These are phyloP conservation scores for Rhopalosiphum padi DNA, from an alignment of 1,140 invertebrate genomes.

Conservation along the genomic window DNA sequence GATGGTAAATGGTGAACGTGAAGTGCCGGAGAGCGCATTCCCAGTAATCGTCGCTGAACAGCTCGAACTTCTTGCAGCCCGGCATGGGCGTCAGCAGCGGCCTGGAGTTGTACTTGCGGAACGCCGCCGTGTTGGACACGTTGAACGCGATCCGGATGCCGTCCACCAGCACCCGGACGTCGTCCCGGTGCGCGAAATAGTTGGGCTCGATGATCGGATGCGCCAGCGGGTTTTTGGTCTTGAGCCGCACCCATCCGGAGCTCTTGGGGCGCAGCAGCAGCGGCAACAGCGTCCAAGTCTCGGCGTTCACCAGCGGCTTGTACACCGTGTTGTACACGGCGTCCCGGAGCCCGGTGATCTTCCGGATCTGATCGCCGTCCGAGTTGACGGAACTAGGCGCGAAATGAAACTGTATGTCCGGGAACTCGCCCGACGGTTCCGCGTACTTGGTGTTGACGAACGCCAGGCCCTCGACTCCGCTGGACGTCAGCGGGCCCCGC, in stretches of 20 bases:
- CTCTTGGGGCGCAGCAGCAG: conserved; percentile 82
- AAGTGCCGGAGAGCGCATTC: conserved; percentile 82
- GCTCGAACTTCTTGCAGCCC: conserved; percentile 73
- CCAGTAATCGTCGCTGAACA: conserved; percentile 86
- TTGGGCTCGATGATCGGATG: conserved; percentile 91
- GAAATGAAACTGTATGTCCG: conserved; percentile 88
- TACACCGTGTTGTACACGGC: conserved; percentile 85
- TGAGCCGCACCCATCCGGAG: conserved; percentile 79
- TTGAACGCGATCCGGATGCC: conserved; percentile 83
- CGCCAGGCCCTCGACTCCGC: conserved; percentile 80
- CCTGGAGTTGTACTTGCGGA: conserved; percentile 80
- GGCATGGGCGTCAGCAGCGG: conserved; percentile 81
- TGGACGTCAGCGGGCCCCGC: conserved; percentile 78
- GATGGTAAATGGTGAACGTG: conserved; percentile 87
- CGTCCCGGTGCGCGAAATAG: conserved; percentile 83
- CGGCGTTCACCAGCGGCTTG: conserved; percentile 77
- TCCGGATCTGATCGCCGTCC: conserved; percentile 77
- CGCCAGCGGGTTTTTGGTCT: conserved; percentile 78
- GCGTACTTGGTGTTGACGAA: conserved; percentile 87
- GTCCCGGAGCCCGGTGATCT: conserved; percentile 78
- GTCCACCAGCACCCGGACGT: conserved; percentile 77
- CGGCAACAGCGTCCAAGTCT: conserved; percentile 85
- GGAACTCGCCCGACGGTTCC: conserved; percentile 75
- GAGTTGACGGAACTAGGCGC: conserved; percentile 82
- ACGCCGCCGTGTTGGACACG: conserved; percentile 78